Base-by-base conservation (phyloP, 2,888 invertebrate genomes). In the Myathropa florea region DNA sequence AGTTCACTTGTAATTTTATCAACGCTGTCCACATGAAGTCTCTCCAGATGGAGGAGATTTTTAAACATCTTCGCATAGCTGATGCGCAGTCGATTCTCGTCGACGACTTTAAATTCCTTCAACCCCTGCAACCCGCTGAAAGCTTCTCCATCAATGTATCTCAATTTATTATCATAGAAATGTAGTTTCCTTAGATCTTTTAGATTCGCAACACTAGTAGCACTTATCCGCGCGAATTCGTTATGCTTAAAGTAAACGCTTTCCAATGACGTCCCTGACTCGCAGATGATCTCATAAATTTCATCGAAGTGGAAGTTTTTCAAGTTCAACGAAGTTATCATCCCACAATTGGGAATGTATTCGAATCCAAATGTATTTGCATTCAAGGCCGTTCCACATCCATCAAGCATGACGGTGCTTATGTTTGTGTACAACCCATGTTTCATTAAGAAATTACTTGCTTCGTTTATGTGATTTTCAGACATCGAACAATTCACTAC, bases 281-380 rank as follows among this genome's bases (percentile, higher is more conserved):
- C 82, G 33, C 92, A 92, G 26, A 88, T 82, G 12, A 92, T 67
- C 4, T 83, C 73, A 10, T 89, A 87, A 4, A 90, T 89, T 7
- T 86, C 88, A 36, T 91, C 90, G 23, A 88, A 88, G 57, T 90
- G 89, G 70, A 92, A 92, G 21, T 88, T 88, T 30, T 89, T 89
- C 21, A 92, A 89, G 33, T 89, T 85, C 2, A 89, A 71, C 65
- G 89, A 89, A 21, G 89, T 86, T 63, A 92, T 88, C 18, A 89
- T 86, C 0, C 68, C 84, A 77, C 92, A 92, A 63, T 91, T 90
- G 23, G 91, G 90, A 85, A 92, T 87, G 76, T 90, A 90, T 78
- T 91, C 91, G 79, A 91, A 76, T 3, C 92, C 92, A 85, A 91
- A 92, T 67, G 90, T 91, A 26, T 83, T 72, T 0, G 88, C 83